Base-by-base conservation (phyloP, 2,888 invertebrate genomes). In the Rhamphomyia laevipes region DNA sequence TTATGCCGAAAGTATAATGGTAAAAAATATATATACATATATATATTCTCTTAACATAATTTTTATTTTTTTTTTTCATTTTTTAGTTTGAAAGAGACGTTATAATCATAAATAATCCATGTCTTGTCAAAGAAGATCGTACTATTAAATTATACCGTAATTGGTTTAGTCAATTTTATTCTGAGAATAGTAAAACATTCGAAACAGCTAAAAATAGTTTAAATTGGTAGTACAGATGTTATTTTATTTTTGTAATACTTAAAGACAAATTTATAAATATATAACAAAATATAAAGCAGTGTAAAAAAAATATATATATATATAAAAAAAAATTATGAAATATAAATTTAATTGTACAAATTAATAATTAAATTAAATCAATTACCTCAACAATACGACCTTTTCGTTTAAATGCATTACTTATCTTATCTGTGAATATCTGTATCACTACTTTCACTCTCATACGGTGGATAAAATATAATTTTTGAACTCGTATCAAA, bases 131-230 rank as follows among this genome's bases (percentile, higher is more conserved):
- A 53, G 82, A 86, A 48, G 93, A 93, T 64, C 75, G 75, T 7
- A 71, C 79, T 0, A 80, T 93, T 2, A 75, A 78, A n/a, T 73
- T 76, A 0, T 89, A 83, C 64, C 74, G 92, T 1, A 71, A 74
- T 15, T 93, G 92, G 93, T 93, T 80, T 64, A 74, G 77, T 1
- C 91, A 93, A 64, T 93, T 93, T 66, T 93, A 90, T 64, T 80
- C 84, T 0, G 75, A 80, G 37, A 77, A 83, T 52, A 89, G 88
- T 60, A 77, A 75, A 15, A 64, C 40, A 12, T 40, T 21, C 12
- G 18, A 40, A 18, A 6, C 11, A 18, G 40, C 40, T 21, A 12
- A 40, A 12, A 18, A 40, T 12, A 40, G 7, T 7, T 40, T 18
- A 21, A 18, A 40, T 18, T 40, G 40, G 40, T 40, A 18, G 13